A percentile compares a stretch with the other conserved stretches of the same genome.
Conservation (phyloP, 2,888 invertebrate species). For the Phengaris alcon region DNA sequence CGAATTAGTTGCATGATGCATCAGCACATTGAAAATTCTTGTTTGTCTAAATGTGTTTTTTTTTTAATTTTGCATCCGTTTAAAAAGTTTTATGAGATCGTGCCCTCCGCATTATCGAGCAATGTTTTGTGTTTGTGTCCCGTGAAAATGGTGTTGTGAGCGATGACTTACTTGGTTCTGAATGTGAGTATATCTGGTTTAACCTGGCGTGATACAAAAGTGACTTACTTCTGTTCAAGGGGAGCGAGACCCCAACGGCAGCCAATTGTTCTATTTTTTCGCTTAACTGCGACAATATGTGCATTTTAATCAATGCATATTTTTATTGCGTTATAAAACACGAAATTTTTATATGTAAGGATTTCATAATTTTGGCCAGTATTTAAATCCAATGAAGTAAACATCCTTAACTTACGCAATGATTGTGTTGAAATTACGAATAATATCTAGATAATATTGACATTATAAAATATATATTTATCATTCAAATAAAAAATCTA, state of each 20-base stretch:
- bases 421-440: no score
- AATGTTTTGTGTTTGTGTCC: conserved; percentile 24
- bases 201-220: neutral
- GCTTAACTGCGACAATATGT: neutral
- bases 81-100: neutral
- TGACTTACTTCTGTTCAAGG: neutral
- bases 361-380: neutral
- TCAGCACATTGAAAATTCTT: conserved; percentile 63
- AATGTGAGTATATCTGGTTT: conserved; percentile 50
- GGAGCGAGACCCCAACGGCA: neutral
- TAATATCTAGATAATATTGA: no score
- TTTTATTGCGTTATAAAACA: no score
- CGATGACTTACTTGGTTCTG: conserved; percentile 58
- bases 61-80: conserved; percentile 34
- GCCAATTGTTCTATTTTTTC: conserved; percentile 1
- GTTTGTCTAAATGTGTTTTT: conserved; percentile 45
- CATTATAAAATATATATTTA: no score
- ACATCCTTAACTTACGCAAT: no score
- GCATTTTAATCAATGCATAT: neutral
- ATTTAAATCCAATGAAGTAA: no score
- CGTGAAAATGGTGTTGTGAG: conserved; percentile 37
- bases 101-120: conserved; percentile 6
- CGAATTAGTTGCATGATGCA: conserved; percentile 73
- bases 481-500: no score
- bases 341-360: no score